Base-by-base conservation (phyloP, 2,888 invertebrate genomes). In the Hirtodrosophila cameraria region DNA sequence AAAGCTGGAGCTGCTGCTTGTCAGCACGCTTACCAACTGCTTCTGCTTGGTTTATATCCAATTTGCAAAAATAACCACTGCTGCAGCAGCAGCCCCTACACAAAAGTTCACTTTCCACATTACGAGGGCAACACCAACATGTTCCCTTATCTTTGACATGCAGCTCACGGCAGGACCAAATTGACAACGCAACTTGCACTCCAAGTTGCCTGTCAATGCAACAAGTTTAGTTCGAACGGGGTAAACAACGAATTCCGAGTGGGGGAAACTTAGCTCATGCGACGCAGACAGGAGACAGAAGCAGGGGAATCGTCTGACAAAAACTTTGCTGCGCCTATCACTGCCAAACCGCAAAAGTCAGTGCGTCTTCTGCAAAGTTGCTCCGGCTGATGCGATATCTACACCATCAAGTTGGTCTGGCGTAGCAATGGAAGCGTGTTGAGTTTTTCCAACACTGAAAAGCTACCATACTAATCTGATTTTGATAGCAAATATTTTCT, bases 281-380 rank as follows among this genome's bases (percentile, higher is more conserved):
- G 28, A 12, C n/a, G 16, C 3, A 31, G 33, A 33, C n/a, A 27
- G 5, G 30, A 30, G 12, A 2, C 11, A 28, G 6, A 7, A 30
- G 38, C 12, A 7, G 11, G 18, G 13, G 8, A 18, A 13, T 18
- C 27, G 42, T 23, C 61, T 60, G 58, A 39, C 45, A 52, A 60
- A 60, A 81, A 86, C 66, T 81, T 86, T 86, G 61, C 58, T 73
- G 41, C 60, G 83, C 80, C 83, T 83, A 84, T 77, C 85, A 57
- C 55, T 42, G 66, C 36, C 64, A 50, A 67, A 66, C 75, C 75
- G 67, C 83, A 82, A 16, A 82, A 79, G 86, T 85, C 79, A 59
- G 18, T 49, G 65, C 49, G 61, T 60, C 68, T 60, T 39, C 46
- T 20, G 39, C 33, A 62, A 83, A 80, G 58, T 80, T 86, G 52